Evolutionary conservation across 1,140 invertebrate genomes (phyloP).

Genomic region (Cyclargus thomasi): DNA sequence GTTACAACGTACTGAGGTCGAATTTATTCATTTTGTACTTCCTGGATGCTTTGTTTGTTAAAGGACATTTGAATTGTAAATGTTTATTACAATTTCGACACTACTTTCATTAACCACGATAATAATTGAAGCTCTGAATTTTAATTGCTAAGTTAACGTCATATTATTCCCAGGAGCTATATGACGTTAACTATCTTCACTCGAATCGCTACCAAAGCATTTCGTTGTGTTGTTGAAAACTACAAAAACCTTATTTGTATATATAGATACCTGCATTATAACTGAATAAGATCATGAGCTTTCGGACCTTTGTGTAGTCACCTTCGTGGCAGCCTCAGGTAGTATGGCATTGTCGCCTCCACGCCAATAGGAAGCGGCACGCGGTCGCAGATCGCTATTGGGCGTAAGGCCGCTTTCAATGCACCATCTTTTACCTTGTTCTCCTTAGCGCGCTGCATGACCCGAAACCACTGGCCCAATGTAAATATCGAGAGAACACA

Average conservation of each 20-base stretch:
- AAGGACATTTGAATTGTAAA: constrained; percentile 1
- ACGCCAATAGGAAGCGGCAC: constrained; percentile 69
- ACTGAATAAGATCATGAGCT: constrained; percentile 33
- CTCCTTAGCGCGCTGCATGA: constrained; percentile 62
- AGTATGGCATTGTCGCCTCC: constrained; percentile 66
- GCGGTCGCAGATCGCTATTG: constrained; percentile 69
- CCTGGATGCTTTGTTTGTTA: background rate
- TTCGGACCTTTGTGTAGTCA: constrained; percentile 61
- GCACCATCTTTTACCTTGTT: constrained; percentile 75
- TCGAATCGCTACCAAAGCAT: background rate
- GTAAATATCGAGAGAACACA: constrained; percentile 25
- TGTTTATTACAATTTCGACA: background rate
- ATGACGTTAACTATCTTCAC: too few species aligned
- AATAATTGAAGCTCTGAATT: background rate
- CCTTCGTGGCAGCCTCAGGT: constrained; percentile 54
- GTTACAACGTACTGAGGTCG: constrained; percentile 26
- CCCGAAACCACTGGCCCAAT: constrained; percentile 51
- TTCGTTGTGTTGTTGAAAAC: background rate
- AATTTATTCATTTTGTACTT: constrained; percentile 6
- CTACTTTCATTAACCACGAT: background rate
- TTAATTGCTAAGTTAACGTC: too few species aligned
- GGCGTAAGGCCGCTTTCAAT: constrained; percentile 73
- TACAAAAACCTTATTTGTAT: background rate
- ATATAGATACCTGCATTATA: background rate
- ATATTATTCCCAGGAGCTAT: too few species aligned